Evolutionary conservation across 2,113 vertebrate species (phyloP).

Genomic region (Cololabis saira): DNA sequence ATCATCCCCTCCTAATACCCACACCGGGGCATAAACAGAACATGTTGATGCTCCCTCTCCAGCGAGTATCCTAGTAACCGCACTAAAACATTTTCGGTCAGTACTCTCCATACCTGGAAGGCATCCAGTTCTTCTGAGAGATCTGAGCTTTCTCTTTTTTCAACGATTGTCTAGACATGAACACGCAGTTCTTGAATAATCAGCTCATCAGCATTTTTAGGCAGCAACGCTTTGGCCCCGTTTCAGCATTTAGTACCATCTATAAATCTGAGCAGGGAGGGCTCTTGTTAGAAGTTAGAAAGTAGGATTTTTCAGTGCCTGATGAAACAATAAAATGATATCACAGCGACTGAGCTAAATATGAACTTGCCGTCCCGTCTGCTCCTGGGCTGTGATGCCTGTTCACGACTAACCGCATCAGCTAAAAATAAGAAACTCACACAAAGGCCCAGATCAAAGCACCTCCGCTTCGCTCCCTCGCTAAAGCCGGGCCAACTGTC

Average conservation of each 20-base stretch:
- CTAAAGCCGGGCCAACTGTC: conserved; percentile 17
- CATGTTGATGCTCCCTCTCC: conserved; percentile 23
- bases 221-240: conserved; percentile 50
- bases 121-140: conserved; percentile 57
- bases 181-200: conserved; percentile 59
- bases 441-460: conserved; percentile 19
- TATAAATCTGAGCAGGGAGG: neutral
- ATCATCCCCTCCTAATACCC: conserved; percentile 57
- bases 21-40: conserved; percentile 51
- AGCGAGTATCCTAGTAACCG: neutral
- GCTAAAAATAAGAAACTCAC: conserved; percentile 12
- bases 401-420: conserved; percentile 1
- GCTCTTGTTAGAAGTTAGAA: too few relatives aligned
- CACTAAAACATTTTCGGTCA: conserved; percentile 18
- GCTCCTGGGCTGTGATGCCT: conserved; percentile 15
- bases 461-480: neutral
- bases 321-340: conserved; percentile 4
- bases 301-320: too few relatives aligned
- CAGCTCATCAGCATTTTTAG: conserved; percentile 71
- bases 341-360: conserved; percentile 20
- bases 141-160: conserved; percentile 53
- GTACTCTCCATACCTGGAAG: conserved; percentile 65
- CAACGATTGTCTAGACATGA: conserved; percentile 63
- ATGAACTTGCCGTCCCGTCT: conserved; percentile 33
- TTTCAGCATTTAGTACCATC: conserved; percentile 33